Percentiles rank a stretch among this genome's conserved stretches.
Conservation (phyloP, 2,113 vertebrate species). For the Regulus satrapa region DNA sequence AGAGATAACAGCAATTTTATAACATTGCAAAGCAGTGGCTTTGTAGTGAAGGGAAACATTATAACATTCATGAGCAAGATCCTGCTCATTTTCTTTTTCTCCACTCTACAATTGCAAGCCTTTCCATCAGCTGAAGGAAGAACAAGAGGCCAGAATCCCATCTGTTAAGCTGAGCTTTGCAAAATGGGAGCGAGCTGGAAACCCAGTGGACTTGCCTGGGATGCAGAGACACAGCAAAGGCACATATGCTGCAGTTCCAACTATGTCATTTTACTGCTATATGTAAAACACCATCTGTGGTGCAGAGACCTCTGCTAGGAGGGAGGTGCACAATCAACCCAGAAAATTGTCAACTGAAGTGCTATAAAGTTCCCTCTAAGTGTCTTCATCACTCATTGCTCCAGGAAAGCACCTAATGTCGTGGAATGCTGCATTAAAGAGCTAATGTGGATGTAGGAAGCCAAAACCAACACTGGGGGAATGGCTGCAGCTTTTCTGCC, state of each 20-base stretch:
- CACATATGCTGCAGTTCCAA: slow-evolving; percentile 49
- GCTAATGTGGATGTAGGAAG: background rate
- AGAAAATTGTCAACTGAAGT: slow-evolving; percentile 9
- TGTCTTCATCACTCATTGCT: slow-evolving; percentile 3
- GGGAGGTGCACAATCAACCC: background rate
- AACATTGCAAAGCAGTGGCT: background rate
- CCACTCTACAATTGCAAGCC: background rate
- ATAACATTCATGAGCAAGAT: background rate
- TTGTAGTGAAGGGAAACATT: background rate
- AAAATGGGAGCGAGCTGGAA: slow-evolving; percentile 26
- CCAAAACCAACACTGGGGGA: background rate
- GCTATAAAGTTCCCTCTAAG: background rate
- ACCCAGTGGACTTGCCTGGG: background rate
- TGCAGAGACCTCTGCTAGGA: slow-evolving; percentile 24
- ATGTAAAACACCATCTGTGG: slow-evolving; percentile 66
- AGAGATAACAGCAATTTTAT: background rate
- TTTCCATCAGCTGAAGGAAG: background rate
- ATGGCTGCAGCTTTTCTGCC: background rate
- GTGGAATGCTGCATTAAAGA: background rate
- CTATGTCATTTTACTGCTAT: slow-evolving; percentile 20
- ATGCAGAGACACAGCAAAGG: slow-evolving; percentile 30
- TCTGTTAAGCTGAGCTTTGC: slow-evolving; percentile 58
- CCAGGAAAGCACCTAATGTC: background rate
- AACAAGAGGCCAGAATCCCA: slow-evolving; percentile 29
- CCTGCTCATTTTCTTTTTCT: background rate